phyloP scores from a whole-genome alignment of 2,113 vertebrate species.

The Theristicus caerulescens region DNA sequence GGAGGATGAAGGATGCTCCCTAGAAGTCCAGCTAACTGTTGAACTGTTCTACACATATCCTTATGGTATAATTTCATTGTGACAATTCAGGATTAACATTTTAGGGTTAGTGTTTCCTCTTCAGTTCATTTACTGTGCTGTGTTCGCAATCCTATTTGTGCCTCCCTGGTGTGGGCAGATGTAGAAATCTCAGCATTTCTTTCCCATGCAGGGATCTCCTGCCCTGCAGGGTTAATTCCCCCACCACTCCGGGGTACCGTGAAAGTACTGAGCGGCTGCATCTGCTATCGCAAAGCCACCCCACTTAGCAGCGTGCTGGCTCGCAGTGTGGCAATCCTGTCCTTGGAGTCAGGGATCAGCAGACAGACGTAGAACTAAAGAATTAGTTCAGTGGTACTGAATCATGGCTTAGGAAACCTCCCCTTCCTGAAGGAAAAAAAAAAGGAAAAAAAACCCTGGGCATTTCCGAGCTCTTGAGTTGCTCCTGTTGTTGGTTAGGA shows the following conservation, averaged over 20 bases:
- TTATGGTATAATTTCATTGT: not conserved
- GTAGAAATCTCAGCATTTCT: not conserved
- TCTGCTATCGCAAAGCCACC: not conserved
- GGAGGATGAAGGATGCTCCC: not conserved
- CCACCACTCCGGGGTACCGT: not conserved
- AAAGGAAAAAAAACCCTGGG: accelerated
- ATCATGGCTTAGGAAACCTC: not conserved
- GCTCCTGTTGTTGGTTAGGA: not conserved
- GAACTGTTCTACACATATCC: not conserved
- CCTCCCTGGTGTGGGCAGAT: not conserved
- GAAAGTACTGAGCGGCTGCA: not conserved
- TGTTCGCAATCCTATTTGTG: not conserved
- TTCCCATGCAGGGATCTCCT: not conserved
- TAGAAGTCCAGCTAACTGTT: not conserved
- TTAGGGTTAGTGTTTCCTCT: not conserved
- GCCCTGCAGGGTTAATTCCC: not conserved
- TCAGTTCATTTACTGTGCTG: not conserved
- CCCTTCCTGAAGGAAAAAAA: not conserved
- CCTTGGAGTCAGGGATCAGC: accelerated
- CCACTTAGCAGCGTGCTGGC: not conserved
- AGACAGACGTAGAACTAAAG: not conserved
- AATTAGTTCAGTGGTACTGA: not conserved
- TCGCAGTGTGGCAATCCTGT: accelerated
- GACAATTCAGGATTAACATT: not conserved
- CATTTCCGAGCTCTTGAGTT: not conserved